A percentile compares a stretch with the other conserved stretches of the same genome.
These are phyloP conservation scores for Asteroscopus sphinx DNA, from an alignment of 2,888 invertebrate species.

Conservation along the genomic window DNA sequence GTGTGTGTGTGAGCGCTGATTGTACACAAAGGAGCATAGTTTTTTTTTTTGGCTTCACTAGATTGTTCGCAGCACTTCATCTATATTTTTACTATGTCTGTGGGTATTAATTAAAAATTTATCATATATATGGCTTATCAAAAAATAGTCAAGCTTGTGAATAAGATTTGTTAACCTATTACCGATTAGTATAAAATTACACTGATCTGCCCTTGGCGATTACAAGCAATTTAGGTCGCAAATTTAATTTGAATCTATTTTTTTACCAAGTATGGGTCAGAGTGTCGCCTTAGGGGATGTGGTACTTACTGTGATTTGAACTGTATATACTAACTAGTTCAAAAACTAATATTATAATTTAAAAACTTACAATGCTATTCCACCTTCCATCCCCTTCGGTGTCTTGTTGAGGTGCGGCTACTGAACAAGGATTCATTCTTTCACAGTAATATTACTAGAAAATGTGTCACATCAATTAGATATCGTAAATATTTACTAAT, in stretches of 20 bases:
- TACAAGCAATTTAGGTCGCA: constrained; percentile 27
- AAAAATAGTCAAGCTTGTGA: not conserved
- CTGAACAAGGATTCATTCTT: constrained; percentile 93
- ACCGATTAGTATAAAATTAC: constrained; percentile 25
- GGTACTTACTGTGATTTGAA: constrained; percentile 29
- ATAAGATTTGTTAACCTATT: not conserved
- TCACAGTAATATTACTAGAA: constrained; percentile 28
- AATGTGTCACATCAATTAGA: constrained; percentile 48
- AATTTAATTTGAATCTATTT: constrained; percentile 31
- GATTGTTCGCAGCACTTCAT: no score
- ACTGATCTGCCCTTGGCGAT: constrained; percentile 30
- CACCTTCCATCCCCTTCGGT: constrained; percentile 95
- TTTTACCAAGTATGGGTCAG: constrained; percentile 41
- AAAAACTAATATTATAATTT: constrained; percentile 31
- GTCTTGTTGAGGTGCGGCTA: constrained; percentile 93
- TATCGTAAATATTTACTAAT: constrained; percentile 24
- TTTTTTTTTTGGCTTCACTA: no score
- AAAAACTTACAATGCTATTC: constrained; percentile 92
- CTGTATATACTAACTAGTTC: constrained; percentile 13
- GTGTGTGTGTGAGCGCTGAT: no score
- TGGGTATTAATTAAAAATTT: no score
- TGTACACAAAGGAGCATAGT: no score
- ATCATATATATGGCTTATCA: no score
- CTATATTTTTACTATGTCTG: no score
- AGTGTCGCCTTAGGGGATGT: no score